A percentile compares a stretch with the other conserved stretches of the same genome.
These are phyloP conservation scores for Oscarella lobularis DNA, from an alignment of 37 sponge, comb jelly and placozoan species.

Conservation along the genomic window DNA sequence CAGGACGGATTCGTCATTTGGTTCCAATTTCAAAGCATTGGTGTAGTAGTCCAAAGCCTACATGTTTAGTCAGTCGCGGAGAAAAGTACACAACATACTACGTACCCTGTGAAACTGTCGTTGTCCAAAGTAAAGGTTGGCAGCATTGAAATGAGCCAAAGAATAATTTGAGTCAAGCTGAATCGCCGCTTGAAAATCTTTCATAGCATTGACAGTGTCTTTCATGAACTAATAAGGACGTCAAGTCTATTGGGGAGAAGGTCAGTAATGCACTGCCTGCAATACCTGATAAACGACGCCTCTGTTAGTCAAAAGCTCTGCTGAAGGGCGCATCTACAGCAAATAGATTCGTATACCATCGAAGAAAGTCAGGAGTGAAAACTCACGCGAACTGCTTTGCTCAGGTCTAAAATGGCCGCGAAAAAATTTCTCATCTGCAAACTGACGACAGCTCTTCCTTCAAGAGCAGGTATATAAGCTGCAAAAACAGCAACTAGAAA, in stretches of 20 bases:
- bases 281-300: slow-evolving; percentile 47
- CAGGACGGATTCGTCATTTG: background rate
- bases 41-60: background rate
- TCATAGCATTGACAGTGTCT: slow-evolving; percentile 54
- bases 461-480: slow-evolving; percentile 47
- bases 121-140: slow-evolving; percentile 63
- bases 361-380: background rate
- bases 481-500: no score
- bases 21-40: background rate
- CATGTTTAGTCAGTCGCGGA: background rate
- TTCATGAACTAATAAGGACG: slow-evolving; percentile 36
- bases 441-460: slow-evolving; percentile 74
- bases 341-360: background rate
- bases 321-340: slow-evolving; percentile 15
- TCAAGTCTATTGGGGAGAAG: background rate
- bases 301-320: slow-evolving; percentile 67
- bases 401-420: slow-evolving; percentile 79
- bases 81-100: background rate
- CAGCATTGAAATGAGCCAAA: slow-evolving; percentile 85
- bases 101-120: background rate
- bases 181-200: slow-evolving; percentile 66
- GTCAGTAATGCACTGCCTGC: slow-evolving; percentile 3
- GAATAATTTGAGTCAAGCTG: slow-evolving; percentile 33
- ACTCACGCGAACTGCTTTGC: slow-evolving; percentile 40
- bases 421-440: slow-evolving; percentile 76